Conservation (phyloP, 2,888 invertebrate species). For the Argynnis bischoffii region DNA sequence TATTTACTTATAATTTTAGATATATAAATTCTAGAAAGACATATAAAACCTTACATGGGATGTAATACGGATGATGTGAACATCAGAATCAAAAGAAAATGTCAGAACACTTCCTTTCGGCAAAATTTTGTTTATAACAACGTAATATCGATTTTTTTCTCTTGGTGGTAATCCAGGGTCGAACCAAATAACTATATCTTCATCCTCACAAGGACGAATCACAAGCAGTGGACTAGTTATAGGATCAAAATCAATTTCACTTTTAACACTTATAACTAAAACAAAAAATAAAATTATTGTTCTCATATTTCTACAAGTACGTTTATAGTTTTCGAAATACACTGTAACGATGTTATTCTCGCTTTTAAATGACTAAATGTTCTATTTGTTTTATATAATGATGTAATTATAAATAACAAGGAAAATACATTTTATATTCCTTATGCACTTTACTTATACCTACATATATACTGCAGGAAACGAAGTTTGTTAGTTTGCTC, state of each 20-base stretch:
- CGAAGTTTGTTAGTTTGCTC: neutral
- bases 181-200: constrained; percentile 27
- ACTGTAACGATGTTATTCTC: neutral
- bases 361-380: neutral
- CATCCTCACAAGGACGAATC: constrained; percentile 25
- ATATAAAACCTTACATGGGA: constrained; percentile 14
- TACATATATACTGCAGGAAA: neutral
- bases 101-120: neutral
- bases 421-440: neutral
- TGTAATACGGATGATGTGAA: constrained; percentile 8
- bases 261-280: neutral
- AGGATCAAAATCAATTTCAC: constrained; percentile 13
- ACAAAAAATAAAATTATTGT: neutral
- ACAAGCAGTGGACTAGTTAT: constrained; percentile 21
- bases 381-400: neutral
- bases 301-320: neutral
- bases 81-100: constrained; percentile 22
- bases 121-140: constrained; percentile 10
- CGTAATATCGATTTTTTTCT: constrained; percentile 31
- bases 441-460: neutral
- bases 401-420: neutral
- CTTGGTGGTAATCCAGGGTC: constrained; percentile 24
- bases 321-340: neutral
- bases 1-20: neutral
- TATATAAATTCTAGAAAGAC: neutral